Conservation (phyloP, 2,888 invertebrate species). For the Vesta saturnalis region DNA sequence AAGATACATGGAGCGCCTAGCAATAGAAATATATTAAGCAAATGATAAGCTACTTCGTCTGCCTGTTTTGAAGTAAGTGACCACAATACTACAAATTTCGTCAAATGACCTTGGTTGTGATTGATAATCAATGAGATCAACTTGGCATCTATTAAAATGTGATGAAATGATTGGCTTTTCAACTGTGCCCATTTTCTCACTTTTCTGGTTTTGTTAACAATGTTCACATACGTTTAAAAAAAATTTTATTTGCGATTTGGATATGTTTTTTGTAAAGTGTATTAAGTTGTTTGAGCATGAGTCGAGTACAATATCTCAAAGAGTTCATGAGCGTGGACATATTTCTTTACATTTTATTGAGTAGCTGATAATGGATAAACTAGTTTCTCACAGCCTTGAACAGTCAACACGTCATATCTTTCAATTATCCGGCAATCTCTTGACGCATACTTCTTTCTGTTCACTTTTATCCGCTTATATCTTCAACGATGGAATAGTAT, state of each 20-base stretch:
- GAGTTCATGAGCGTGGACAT: not conserved
- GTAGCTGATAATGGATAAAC: not conserved
- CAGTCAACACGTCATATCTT: conserved; percentile 1
- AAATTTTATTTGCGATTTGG: not conserved
- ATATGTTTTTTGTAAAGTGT: conserved; percentile 6
- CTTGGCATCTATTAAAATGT: conserved; percentile 9
- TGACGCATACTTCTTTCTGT: no score
- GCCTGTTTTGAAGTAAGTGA: not conserved
- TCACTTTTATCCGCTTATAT: not conserved
- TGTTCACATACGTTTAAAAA: not conserved
- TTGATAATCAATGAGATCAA: conserved; percentile 4
- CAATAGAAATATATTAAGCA: conserved; percentile 3
- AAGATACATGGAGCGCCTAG: not conserved
- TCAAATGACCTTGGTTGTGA: conserved; percentile 1
- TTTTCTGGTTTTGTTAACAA: conserved; percentile 7
- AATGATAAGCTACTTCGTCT: no score
- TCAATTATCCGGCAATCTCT: conserved; percentile 9
- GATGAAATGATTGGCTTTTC: conserved; percentile 7
- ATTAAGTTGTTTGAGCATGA: not conserved
- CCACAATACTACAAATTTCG: not conserved
- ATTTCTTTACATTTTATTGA: not conserved
- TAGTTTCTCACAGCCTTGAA: conserved; percentile 3
- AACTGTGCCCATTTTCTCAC: not conserved
- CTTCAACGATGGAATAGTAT: not conserved
- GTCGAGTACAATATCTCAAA: not conserved